Percentiles rank a stretch among this genome's conserved stretches.
Conservation (phyloP, 2,888 invertebrate genomes). For the Alviniconcha strummeri region DNA sequence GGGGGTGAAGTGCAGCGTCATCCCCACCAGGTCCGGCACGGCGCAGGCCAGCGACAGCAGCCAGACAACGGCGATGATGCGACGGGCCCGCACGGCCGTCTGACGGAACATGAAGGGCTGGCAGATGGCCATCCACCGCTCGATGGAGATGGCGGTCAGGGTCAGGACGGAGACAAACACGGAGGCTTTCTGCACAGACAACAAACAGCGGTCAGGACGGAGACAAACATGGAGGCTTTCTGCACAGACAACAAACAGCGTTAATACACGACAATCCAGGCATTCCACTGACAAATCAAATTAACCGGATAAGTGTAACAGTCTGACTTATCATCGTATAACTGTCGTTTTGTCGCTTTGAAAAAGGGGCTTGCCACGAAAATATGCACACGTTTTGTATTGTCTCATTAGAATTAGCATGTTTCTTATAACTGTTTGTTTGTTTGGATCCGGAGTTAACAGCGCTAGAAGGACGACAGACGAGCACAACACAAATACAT, state of each 20-base stretch:
- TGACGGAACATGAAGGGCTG: slow-evolving; percentile 91
- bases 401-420: too few species aligned
- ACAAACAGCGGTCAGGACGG: slow-evolving; percentile 82
- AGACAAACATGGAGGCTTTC: slow-evolving; percentile 94
- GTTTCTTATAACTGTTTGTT: too few species aligned
- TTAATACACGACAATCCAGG: too few species aligned
- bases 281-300: too few species aligned
- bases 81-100: slow-evolving; percentile 87
- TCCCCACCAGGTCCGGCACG: slow-evolving; percentile 58
- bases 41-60: slow-evolving; percentile 79
- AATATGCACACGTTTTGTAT: too few species aligned
- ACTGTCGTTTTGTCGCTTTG: too few species aligned
- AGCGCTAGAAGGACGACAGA: too few species aligned
- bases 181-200: slow-evolving; percentile 86
- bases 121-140: slow-evolving; percentile 96
- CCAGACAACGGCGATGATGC: slow-evolving; percentile 89
- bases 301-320: too few species aligned
- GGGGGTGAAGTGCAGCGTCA: slow-evolving; percentile 33
- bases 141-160: slow-evolving; percentile 92
- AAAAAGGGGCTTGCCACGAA: too few species aligned
- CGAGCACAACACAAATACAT: too few species aligned
- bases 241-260: slow-evolving; percentile 74
- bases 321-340: too few species aligned
- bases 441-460: too few species aligned
- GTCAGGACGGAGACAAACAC: slow-evolving; percentile 94